Base-by-base conservation (phyloP, 1,140 invertebrate species). In the Pollicipes pollicipes region DNA sequence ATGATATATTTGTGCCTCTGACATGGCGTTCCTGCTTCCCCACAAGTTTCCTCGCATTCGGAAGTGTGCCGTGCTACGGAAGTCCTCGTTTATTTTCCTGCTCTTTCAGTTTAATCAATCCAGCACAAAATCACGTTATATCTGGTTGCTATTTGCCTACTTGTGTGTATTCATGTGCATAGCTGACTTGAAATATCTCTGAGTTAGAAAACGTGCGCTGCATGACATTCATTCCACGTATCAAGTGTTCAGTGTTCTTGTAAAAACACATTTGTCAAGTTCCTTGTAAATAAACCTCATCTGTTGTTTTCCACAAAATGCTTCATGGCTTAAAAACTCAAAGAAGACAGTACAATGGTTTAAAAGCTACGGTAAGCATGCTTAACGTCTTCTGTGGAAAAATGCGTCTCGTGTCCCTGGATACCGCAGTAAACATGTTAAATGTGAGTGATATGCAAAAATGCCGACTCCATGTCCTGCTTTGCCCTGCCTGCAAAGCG, bases 241-340 rank as follows among this genome's bases (percentile, higher is more conserved):
- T 58, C 45, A 58, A 58, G 21, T 58, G 45, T 58, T 58, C 10
- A 21, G 45, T 58, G 45, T 58, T 58, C 45, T 58, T 58, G 45
- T 58, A 58, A 58, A 58, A 58, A 58, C 45, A 58, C 45, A 58
- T 58, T 21, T 58, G n/a, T 58, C 45, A 58, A 58, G 45, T 58
- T 58, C 45, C 45, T 58, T 58, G 45, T 58, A 58, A 58, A 58
- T 58, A 58, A 58, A 58, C 45, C 45, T 58, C 45, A 58, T 58
- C 13, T 58, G 45, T 58, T 58, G 45, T 58, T 58, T 58, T 58
- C 45, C 8, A 58, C 45, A 58, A n/a, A n/a, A n/a, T n/a, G n/a
- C n/a, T n/a, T n/a, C n/a, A n/a, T n/a, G n/a, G n/a, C n/a, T n/a
- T n/a, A n/a, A n/a, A n/a, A n/a, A n/a, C n/a, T n/a, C n/a, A n/a